A percentile compares a stretch with the other conserved stretches of the same genome.
phyloP scores from a whole-genome alignment of 2,113 vertebrate genomes.

The Hippocampus comes region DNA sequence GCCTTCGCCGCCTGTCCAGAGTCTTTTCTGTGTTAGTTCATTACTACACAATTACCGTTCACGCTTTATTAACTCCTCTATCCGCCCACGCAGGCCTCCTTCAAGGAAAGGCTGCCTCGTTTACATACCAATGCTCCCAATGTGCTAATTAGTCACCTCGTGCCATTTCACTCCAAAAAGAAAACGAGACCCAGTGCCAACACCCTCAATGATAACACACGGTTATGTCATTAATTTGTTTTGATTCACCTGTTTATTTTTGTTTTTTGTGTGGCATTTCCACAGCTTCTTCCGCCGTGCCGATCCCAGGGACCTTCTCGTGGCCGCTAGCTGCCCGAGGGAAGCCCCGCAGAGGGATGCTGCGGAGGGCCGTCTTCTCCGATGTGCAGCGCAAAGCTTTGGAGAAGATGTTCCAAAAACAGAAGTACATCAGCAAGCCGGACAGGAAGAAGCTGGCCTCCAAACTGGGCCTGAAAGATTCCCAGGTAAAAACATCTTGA shows the following conservation, averaged over 20 bases:
- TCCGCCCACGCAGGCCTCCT: constrained; percentile 78
- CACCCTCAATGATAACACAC: constrained; percentile 1
- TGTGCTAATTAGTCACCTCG: constrained; percentile 96
- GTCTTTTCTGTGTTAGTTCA: constrained; percentile 99
- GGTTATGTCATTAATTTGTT: neutral
- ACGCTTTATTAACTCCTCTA: constrained; percentile 99
- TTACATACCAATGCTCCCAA: constrained; percentile 89
- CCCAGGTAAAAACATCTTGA: constrained; percentile 77
- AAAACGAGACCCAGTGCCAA: constrained; percentile 42
- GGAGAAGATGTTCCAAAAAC: constrained; percentile 99
- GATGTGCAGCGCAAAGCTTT: constrained; percentile 95
- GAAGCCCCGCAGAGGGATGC: constrained; percentile 93
- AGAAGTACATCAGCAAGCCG: constrained; percentile 99
- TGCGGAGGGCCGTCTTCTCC: constrained; percentile 92
- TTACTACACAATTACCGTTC: constrained; percentile 99
- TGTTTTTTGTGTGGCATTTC: neutral
- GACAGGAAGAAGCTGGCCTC: constrained; percentile 92
- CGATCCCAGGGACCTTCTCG: constrained; percentile 93
- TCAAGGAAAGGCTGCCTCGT: constrained; percentile 85
- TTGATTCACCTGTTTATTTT: neutral
- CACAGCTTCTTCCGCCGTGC: constrained; percentile 85
- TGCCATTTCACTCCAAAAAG: constrained; percentile 78
- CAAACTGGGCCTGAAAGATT: constrained; percentile 93
- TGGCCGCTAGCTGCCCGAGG: constrained; percentile 89
- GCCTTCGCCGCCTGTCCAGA: constrained; percentile 94